Conservation (phyloP, 2,888 invertebrate genomes). For the Andrena flavipes region DNA sequence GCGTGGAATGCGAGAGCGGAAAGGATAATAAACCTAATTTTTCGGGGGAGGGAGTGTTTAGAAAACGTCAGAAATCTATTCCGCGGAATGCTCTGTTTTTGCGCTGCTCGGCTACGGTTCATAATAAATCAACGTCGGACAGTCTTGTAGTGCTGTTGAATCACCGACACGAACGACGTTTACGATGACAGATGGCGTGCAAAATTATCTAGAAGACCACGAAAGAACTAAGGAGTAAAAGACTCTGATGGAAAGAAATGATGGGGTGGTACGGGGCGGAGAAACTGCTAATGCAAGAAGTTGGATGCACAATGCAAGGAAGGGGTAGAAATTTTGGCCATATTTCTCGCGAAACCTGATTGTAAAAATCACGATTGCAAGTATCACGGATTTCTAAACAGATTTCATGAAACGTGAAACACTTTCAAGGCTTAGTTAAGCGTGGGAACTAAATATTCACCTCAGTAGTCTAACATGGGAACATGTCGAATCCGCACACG, state of each 20-base stretch:
- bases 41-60: constrained; percentile 7
- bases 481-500: too few relatives aligned
- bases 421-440: too few relatives aligned
- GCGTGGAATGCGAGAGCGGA: neutral
- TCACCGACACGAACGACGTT: constrained; percentile 58
- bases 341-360: neutral
- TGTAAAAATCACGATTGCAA: neutral
- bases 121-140: constrained; percentile 64
- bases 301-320: neutral
- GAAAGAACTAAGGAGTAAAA: constrained; percentile 45
- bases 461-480: too few relatives aligned
- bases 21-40: constrained; percentile 41
- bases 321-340: constrained; percentile 6
- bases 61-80: constrained; percentile 46
- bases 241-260: constrained; percentile 5
- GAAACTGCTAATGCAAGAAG: constrained; percentile 7
- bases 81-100: constrained; percentile 29
- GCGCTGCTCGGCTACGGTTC: constrained; percentile 29
- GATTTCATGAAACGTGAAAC: neutral
- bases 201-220: constrained; percentile 54
- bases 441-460: too few relatives aligned
- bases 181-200: constrained; percentile 64
- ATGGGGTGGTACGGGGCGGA: constrained; percentile 2
- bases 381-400: neutral
- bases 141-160: constrained; percentile 53